Evolutionary conservation across 2,797 vertebrate genomes (phyloP), one percentile per base, ranked within the genome.

Genomic region (Remorina albescens): DNA sequence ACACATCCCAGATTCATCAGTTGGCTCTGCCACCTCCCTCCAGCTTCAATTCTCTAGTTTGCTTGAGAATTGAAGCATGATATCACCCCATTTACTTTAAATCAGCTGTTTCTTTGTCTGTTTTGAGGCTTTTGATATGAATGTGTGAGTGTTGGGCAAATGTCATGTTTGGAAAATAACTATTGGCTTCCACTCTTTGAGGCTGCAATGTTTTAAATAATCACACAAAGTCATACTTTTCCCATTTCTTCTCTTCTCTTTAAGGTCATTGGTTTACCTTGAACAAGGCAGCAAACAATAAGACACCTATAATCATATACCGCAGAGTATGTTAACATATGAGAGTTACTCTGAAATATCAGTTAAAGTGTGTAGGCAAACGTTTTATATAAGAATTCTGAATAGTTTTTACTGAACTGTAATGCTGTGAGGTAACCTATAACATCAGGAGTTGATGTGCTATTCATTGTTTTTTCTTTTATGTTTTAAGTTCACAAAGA

Each of bases 121-220:
- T n/a, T n/a, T n/a, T n/a, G n/a, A n/a, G 41, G 19, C 41, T 6
- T 6, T 16, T 7, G 6, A 18, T 2, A 16, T 18, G 16, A 2
- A 37, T 12, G 34, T 36, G 16, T 18, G 39, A 41, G 5, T 19
- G 39, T 5, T 42, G 41, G 0, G 16, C 6, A 42, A 50, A 50
- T 50, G 6, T 2, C 0, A 50, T 12, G 47, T 12, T 54, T 19
- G 23, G 19, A 8, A 32, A 44, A 70, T 53, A 70, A 71, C 34
- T 41, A 70, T 60, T 60, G 13, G 15, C 11, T 11, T 16, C 25
- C 25, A 65, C 32, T 49, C 15, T 55, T 62, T 46, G 34, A 55
- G 25, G 32, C 15, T 66, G 41, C 11, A 23, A 1, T 60, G 13
- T 68, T 74, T 66, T 41, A 18, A 70, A 42, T 61, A 76, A 73